Percentiles rank a stretch among this genome's conserved stretches.
Evolutionary conservation across 2,797 vertebrate species (phyloP).

Genomic region (Xenops minutus): DNA sequence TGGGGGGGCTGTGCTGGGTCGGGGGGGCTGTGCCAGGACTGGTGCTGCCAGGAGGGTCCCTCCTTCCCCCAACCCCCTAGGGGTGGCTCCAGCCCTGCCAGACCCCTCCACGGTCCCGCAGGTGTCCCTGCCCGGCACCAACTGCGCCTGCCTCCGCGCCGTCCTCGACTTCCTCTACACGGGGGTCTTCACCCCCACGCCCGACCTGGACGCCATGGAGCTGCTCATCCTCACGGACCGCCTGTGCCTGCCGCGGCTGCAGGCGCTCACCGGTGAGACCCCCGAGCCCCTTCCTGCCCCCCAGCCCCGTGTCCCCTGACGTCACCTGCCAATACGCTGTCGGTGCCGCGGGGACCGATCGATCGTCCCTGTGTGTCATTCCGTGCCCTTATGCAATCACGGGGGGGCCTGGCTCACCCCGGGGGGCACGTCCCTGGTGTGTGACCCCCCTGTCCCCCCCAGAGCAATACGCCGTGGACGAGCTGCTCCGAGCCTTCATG

Average conservation of each 20-base stretch:
- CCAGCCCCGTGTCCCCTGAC: background rate
- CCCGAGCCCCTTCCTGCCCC: too few relatives aligned
- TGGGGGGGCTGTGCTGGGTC: background rate
- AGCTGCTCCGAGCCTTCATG: constrained; percentile 80
- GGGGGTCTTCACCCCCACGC: constrained; percentile 80
- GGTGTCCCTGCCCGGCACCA: constrained; percentile 87
- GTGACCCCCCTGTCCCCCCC: background rate
- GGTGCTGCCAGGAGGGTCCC: background rate
- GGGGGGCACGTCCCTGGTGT: accelerated
- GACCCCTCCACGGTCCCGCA: background rate
- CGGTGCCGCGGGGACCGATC: background rate
- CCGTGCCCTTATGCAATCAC: background rate
- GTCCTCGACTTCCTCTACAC: constrained; percentile 90
- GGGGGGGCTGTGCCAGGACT: too few relatives aligned
- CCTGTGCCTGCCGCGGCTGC: constrained; percentile 87
- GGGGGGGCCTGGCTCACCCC: background rate
- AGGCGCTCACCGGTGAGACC: constrained; percentile 85
- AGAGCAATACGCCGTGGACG: constrained; percentile 89
- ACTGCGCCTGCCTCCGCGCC: constrained; percentile 81
- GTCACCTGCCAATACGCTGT: background rate
- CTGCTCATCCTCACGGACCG: constrained; percentile 87
- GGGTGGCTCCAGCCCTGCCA: background rate
- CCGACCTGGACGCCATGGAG: constrained; percentile 84
- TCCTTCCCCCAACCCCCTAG: background rate
- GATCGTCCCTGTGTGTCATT: background rate